Conservation (phyloP, 1,140 invertebrate species). For the Drosophila kanapiae region DNA sequence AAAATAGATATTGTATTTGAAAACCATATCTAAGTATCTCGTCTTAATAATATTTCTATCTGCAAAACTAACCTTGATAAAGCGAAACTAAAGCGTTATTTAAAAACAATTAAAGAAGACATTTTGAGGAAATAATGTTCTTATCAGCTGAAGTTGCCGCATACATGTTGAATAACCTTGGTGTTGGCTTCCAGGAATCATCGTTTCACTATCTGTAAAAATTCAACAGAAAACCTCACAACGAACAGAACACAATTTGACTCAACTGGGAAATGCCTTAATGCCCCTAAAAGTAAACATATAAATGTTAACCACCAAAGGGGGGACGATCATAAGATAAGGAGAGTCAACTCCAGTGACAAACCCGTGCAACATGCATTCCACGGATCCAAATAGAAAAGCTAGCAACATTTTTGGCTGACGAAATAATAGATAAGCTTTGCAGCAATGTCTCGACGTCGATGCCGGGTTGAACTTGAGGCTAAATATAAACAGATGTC, state of each 20-base stretch:
- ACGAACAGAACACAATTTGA: background rate
- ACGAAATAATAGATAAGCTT: slow-evolving; percentile 62
- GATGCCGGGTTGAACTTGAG: slow-evolving; percentile 31
- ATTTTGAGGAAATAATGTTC: background rate
- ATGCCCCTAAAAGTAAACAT: slow-evolving; percentile 13
- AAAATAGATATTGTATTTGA: too few relatives aligned
- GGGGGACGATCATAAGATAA: slow-evolving; percentile 6
- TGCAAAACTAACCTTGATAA: background rate
- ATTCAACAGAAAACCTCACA: slow-evolving; percentile 6
- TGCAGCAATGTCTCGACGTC: slow-evolving; percentile 12
- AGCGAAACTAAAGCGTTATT: background rate
- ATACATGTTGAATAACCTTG: slow-evolving; percentile 11
- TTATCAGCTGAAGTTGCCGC: slow-evolving; percentile 3
- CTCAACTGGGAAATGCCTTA: background rate
- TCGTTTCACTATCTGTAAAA: slow-evolving; percentile 20
- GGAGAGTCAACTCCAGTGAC: slow-evolving; percentile 11
- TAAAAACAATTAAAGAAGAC: background rate
- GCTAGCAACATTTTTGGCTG: slow-evolving; percentile 33
- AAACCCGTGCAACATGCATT: slow-evolving; percentile 27
- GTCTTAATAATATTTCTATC: too few relatives aligned
- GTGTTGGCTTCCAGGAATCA: slow-evolving; percentile 20
- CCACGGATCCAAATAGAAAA: background rate
- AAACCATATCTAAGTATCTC: background rate
- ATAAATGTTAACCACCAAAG: background rate
- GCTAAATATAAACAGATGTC: slow-evolving; percentile 59